phyloP scores from a whole-genome alignment of 1,140 invertebrate species.

The Nasonia vitripennis region DNA sequence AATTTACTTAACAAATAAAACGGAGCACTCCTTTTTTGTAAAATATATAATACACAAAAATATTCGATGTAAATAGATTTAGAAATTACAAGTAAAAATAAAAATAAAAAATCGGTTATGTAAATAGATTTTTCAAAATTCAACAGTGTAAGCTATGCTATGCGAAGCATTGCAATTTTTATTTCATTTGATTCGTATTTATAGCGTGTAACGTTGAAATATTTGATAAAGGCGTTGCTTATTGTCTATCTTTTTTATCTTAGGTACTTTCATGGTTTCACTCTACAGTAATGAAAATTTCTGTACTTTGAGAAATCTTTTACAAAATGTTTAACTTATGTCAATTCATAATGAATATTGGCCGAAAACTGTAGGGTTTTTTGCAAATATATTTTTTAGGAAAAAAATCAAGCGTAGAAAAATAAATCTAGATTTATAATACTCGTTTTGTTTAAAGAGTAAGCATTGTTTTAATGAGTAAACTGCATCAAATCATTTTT shows the following conservation, averaged over 20 bases:
- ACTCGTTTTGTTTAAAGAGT: constrained; percentile 21
- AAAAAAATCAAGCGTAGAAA: constrained; percentile 39
- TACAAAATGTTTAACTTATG: neutral
- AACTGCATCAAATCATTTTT: constrained; percentile 15
- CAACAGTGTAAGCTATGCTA: constrained; percentile 30
- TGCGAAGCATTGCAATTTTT: constrained; percentile 9
- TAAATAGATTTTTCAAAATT: constrained; percentile 42
- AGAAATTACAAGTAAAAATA: neutral
- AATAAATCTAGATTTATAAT: constrained; percentile 37
- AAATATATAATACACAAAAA: constrained; percentile 35
- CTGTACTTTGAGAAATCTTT: constrained; percentile 15
- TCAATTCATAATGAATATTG: neutral
- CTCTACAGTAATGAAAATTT: neutral
- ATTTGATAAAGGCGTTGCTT: constrained; percentile 23
- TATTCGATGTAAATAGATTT: constrained; percentile 33
- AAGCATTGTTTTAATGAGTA: neutral
- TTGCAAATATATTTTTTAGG: neutral
- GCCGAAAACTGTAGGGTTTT: neutral
- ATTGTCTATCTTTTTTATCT: constrained; percentile 20
- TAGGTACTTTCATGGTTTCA: constrained; percentile 31
- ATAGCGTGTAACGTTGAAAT: constrained; percentile 6
- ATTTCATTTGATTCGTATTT: constrained; percentile 11
- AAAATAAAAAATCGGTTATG: constrained; percentile 35
- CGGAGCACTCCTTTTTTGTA: constrained; percentile 7
- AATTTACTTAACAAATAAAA: constrained; percentile 20